phyloP scores from a whole-genome alignment of 2,797 vertebrate species.

The Eulemur albifrons region DNA sequence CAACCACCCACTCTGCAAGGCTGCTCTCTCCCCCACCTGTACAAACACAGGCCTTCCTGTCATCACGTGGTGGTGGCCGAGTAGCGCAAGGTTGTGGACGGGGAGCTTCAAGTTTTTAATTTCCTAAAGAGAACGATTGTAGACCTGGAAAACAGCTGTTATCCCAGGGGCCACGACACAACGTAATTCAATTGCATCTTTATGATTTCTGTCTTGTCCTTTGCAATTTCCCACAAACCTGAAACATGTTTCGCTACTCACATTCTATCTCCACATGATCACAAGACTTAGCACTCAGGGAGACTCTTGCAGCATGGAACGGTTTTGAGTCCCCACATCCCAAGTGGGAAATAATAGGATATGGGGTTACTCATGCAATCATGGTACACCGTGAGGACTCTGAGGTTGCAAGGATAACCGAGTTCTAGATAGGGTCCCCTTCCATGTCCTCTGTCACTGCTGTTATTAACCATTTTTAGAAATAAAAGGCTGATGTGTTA shows the following conservation, averaged over 20 bases:
- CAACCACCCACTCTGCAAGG: conserved; percentile 34
- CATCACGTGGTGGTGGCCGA: conserved; percentile 36
- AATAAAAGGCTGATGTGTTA: not conserved
- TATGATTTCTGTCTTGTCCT: conserved; percentile 68
- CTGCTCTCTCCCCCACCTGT: conserved; percentile 28
- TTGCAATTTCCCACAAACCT: conserved; percentile 69
- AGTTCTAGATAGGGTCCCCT: not conserved
- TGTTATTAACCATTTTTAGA: not conserved
- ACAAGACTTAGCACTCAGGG: not conserved
- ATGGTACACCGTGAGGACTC: not conserved
- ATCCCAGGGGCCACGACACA: conserved; percentile 30
- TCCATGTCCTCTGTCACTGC: not conserved
- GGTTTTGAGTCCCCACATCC: not conserved
- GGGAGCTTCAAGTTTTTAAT: conserved; percentile 61
- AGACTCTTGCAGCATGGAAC: not conserved
- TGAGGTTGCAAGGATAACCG: not conserved
- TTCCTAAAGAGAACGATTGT: conserved; percentile 55
- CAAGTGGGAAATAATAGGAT: not conserved
- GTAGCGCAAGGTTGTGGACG: not conserved
- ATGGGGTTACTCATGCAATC: not conserved
- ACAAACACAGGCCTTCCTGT: conserved; percentile 70
- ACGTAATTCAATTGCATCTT: conserved; percentile 62
- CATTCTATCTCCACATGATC: not conserved
- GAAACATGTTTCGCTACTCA: conserved; percentile 36
- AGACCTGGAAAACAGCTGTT: conserved; percentile 70